These are phyloP conservation scores for Hemithea aestivaria DNA, from an alignment of 2,888 invertebrate genomes.

Conservation along the genomic window DNA sequence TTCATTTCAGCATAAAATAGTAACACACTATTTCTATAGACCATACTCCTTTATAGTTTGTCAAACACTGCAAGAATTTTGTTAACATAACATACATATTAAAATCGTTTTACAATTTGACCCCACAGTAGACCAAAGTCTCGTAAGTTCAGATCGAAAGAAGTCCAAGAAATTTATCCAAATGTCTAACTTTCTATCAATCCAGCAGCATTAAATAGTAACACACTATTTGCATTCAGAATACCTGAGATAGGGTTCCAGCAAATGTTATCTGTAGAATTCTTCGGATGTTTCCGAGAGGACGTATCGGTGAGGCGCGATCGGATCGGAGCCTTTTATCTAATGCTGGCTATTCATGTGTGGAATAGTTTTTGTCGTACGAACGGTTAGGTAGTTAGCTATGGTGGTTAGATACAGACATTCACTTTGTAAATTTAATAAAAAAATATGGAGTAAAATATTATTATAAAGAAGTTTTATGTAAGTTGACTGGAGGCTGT, in stretches of 20 bases:
- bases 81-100: too few species aligned
- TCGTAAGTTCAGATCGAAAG: too few species aligned
- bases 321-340: conserved; percentile 39
- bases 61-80: too few species aligned
- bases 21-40: not conserved
- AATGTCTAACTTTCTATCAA: not conserved
- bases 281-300: conserved; percentile 38
- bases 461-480: too few species aligned
- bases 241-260: conserved; percentile 28
- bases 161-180: not conserved
- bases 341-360: conserved; percentile 25
- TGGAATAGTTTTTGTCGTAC: conserved; percentile 3
- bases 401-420: too few species aligned
- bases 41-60: too few species aligned
- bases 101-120: too few species aligned
- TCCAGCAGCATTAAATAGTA: not conserved
- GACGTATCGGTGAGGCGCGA: conserved; percentile 18
- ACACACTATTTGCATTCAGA: not conserved
- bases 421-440: too few species aligned
- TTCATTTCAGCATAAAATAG: not conserved
- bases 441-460: too few species aligned
- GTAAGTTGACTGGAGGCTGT: too few species aligned
- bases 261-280: conserved; percentile 38
- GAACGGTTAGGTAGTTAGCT: not conserved
- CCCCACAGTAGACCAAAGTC: too few species aligned